A percentile compares a stretch with the other conserved stretches of the same genome.
Evolutionary conservation across 1,140 invertebrate genomes (phyloP).

Genomic region (Drosophila punjabiensis): DNA sequence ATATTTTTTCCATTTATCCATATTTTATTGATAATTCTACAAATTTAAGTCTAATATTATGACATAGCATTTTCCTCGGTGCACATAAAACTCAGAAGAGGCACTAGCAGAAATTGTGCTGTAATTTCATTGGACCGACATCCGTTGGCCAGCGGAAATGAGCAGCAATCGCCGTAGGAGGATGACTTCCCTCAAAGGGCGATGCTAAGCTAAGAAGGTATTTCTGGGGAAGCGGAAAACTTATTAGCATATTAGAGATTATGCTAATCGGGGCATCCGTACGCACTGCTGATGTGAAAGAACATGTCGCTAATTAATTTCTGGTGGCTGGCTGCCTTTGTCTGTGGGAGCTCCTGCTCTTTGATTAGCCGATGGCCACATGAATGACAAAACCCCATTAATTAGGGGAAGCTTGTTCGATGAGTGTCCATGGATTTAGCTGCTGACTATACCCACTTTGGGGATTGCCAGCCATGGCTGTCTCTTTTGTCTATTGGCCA

Average conservation of each 20-base stretch:
- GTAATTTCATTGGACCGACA: conserved; percentile 46
- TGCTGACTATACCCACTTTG: background rate
- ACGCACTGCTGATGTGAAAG: conserved; percentile 12
- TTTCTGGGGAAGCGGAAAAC: background rate
- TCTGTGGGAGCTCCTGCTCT: conserved; percentile 8
- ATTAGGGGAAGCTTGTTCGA: conserved; percentile 36
- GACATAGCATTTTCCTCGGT: background rate
- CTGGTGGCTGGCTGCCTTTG: conserved; percentile 11
- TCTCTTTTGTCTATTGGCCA: conserved; percentile 1
- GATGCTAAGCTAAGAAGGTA: background rate
- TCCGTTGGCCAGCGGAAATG: conserved; percentile 40
- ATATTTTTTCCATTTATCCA: too few species aligned
- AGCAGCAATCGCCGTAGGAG: conserved; percentile 20
- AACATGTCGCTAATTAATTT: conserved; percentile 55
- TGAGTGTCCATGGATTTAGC: background rate
- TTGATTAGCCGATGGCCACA: conserved; percentile 18
- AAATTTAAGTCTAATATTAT: background rate
- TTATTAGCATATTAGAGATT: conserved; percentile 49
- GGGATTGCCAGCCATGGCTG: background rate
- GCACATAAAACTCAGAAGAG: background rate
- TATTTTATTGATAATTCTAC: background rate
- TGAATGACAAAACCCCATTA: conserved; percentile 43
- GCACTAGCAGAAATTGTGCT: conserved; percentile 26
- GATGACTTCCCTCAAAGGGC: background rate
- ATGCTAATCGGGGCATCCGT: conserved; percentile 24